Conservation (phyloP, 2,113 vertebrate genomes). For the Halcyon senegalensis region DNA sequence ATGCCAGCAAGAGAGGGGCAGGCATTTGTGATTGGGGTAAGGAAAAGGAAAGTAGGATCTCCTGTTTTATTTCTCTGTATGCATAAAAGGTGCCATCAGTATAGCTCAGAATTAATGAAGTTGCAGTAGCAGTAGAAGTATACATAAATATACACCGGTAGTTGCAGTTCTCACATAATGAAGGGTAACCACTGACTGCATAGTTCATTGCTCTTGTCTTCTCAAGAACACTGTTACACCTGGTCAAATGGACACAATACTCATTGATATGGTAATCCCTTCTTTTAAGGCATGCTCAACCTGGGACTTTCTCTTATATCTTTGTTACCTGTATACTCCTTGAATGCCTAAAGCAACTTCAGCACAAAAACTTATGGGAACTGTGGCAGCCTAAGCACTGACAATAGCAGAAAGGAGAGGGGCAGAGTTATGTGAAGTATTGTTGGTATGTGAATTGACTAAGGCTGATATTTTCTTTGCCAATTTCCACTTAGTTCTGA, state of each 20-base stretch:
- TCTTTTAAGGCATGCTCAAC: not conserved
- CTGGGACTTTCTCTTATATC: not conserved
- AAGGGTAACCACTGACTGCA: not conserved
- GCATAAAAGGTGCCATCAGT: not conserved
- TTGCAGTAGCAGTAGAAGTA: not conserved
- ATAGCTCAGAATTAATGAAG: not conserved
- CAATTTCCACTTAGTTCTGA: not conserved
- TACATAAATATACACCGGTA: not conserved
- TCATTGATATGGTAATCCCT: not conserved
- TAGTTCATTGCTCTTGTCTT: not conserved
- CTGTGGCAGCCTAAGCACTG: not conserved
- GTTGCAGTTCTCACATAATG: not conserved
- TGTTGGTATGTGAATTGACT: not conserved
- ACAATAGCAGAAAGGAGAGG: not conserved
- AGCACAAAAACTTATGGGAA: accelerated
- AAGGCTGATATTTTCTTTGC: not conserved
- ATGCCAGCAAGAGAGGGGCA: not conserved
- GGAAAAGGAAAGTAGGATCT: not conserved
- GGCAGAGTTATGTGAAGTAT: not conserved
- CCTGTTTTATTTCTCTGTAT: not conserved
- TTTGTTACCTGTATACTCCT: not conserved
- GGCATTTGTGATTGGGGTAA: not conserved
- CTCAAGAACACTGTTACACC: not conserved
- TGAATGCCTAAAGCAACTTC: not conserved
- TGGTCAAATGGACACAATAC: not conserved